phyloP scores from a whole-genome alignment of 1,140 invertebrate species.

The Trinorchestia longiramus region DNA sequence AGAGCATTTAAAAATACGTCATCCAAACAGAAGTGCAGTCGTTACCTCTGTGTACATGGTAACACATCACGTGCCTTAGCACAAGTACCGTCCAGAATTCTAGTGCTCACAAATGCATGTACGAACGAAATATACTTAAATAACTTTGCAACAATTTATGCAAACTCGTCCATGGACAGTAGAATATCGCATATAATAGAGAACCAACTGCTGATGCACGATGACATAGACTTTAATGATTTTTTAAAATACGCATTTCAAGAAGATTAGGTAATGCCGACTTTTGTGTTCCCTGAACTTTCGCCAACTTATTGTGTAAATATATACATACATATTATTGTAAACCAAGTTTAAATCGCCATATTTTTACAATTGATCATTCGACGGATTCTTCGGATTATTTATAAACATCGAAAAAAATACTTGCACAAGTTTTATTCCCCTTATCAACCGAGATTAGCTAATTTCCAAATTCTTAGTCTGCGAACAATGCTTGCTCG shows the following conservation, averaged over 20 bases:
- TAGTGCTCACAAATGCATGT: not conserved
- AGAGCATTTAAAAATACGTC: not conserved
- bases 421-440: not conserved
- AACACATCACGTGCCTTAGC: not conserved
- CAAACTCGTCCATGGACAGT: too few relatives aligned
- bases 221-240: too few relatives aligned
- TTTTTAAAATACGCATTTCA: too few relatives aligned
- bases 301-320: not conserved
- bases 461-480: too few relatives aligned
- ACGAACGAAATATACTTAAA: too few relatives aligned
- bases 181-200: too few relatives aligned
- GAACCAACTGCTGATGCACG: too few relatives aligned
- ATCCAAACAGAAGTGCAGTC: not conserved
- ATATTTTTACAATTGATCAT: constrained; percentile 46
- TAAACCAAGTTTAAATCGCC: constrained; percentile 12
- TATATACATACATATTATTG: not conserved
- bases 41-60: not conserved
- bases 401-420: not conserved
- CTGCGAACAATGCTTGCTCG: too few relatives aligned
- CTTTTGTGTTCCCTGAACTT: not conserved
- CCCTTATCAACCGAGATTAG: not conserved
- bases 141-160: too few relatives aligned
- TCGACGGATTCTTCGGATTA: not conserved
- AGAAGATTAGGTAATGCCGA: too few relatives aligned
- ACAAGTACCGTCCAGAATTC: not conserved